phyloP scores from a whole-genome alignment of 2,797 vertebrate genomes.

The Garrulus glandarius region DNA sequence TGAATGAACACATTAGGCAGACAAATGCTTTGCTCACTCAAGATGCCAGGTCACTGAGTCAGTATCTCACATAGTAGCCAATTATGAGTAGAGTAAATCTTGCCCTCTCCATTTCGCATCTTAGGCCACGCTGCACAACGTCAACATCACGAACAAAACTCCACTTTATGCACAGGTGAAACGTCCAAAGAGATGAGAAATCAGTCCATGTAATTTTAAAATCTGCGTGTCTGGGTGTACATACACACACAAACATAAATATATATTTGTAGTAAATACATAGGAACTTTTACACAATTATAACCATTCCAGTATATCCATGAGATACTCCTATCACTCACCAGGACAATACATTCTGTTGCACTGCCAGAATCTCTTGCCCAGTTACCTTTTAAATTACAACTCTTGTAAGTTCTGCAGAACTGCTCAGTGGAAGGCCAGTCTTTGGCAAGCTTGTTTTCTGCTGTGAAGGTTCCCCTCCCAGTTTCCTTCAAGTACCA shows the following conservation, averaged over 20 bases:
- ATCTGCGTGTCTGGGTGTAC: not conserved
- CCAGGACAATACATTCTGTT: not conserved
- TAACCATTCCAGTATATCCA: not conserved
- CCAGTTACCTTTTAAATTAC: not conserved
- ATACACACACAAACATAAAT: not conserved
- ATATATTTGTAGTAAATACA: constrained; percentile 44
- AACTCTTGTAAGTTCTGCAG: not conserved
- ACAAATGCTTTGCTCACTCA: not conserved
- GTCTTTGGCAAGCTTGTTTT: not conserved
- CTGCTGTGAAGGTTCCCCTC: not conserved
- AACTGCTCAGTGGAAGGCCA: not conserved
- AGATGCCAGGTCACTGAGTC: not conserved
- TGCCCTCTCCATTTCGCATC: not conserved
- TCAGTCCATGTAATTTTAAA: not conserved
- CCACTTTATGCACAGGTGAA: not conserved
- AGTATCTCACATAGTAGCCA: not conserved
- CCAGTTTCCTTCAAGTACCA: not conserved
- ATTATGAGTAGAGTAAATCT: not conserved
- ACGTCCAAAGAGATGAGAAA: not conserved
- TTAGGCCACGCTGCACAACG: not conserved
- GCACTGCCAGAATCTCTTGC: not conserved
- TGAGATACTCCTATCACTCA: not conserved
- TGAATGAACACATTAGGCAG: not conserved
- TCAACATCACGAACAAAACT: not conserved
- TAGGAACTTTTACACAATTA: not conserved